Percentiles rank a stretch among this genome's conserved stretches.
phyloP scores from a whole-genome alignment of 1,140 invertebrate species.

The Drosophila setifemur region DNA sequence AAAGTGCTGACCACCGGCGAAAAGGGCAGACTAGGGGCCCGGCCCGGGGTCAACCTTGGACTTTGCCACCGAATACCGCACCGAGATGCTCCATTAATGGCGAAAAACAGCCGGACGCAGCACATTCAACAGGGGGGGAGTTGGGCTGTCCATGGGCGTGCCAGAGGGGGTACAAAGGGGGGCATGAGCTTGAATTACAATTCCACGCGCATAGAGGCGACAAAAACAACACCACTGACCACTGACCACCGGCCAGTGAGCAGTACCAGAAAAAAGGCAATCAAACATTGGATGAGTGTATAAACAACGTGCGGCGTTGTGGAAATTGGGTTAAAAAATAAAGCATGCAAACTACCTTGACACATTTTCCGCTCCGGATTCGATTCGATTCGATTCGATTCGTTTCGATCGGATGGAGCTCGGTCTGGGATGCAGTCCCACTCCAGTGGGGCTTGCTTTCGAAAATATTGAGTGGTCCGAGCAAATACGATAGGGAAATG shows the following conservation, averaged over 20 bases:
- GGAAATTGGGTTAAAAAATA: conserved; percentile 74
- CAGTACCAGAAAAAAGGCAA: conserved; percentile 15
- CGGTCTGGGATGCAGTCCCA: too few species aligned
- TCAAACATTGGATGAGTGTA: conserved; percentile 16
- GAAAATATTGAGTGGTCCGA: too few species aligned
- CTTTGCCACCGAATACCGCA: conserved; percentile 53
- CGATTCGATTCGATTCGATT: too few species aligned
- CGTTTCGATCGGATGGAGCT: too few species aligned
- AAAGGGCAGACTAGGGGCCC: not conserved
- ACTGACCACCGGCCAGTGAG: too few species aligned
- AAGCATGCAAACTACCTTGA: conserved; percentile 77
- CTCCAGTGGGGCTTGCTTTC: too few species aligned
- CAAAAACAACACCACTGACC: too few species aligned
- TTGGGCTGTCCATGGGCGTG: not conserved
- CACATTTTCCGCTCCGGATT: conserved; percentile 49
- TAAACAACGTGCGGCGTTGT: conserved; percentile 22
- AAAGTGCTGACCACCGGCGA: conserved; percentile 3
- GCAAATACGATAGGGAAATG: too few species aligned
- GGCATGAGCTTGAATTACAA: conserved; percentile 16
- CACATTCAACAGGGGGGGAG: conserved; percentile 1
- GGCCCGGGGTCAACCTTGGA: conserved; percentile 56
- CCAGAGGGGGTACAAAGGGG: not conserved
- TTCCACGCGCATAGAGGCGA: conserved; percentile 13
- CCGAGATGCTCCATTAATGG: conserved; percentile 63
- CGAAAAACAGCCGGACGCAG: conserved; percentile 8